Conservation (phyloP, 2,797 vertebrate genomes). For the Pygocentrus nattereri region DNA sequence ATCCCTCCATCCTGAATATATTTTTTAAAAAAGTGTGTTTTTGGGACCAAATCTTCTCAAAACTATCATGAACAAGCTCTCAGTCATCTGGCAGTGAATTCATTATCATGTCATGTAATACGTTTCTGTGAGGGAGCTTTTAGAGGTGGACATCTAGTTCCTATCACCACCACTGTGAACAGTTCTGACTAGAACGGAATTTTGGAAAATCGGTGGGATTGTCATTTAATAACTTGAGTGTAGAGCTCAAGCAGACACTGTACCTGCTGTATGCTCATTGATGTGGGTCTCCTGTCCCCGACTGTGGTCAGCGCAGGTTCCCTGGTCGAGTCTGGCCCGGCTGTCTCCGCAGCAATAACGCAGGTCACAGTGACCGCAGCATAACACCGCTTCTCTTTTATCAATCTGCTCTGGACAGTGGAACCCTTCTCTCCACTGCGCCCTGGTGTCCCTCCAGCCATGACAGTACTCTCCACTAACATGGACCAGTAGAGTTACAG, state of each 20-base stretch:
- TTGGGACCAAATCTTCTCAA: too few relatives aligned
- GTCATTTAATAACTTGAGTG: not conserved
- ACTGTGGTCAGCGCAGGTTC: not conserved
- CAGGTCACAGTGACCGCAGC: not conserved
- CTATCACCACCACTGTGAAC: too few relatives aligned
- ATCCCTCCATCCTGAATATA: too few relatives aligned
- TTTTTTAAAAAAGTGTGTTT: too few relatives aligned
- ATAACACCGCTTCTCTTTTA: not conserved
- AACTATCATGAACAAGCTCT: too few relatives aligned
- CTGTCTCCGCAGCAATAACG: not conserved
- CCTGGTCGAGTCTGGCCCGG: not conserved
- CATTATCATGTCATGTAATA: too few relatives aligned
- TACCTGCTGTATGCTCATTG: not conserved
- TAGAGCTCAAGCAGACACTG: not conserved
- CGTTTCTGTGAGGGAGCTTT: too few relatives aligned
- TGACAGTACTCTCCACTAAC: not conserved
- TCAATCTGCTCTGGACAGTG: not conserved
- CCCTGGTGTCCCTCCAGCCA: not conserved
- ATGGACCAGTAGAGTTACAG: not conserved
- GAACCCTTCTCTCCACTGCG: not conserved
- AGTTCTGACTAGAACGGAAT: too few relatives aligned
- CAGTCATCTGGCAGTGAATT: too few relatives aligned
- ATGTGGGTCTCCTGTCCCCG: not conserved
- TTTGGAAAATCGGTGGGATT: too few relatives aligned
- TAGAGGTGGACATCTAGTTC: too few relatives aligned